phyloP scores from a whole-genome alignment of 2,888 invertebrate genomes.

The Hirtodrosophila confusa region DNA sequence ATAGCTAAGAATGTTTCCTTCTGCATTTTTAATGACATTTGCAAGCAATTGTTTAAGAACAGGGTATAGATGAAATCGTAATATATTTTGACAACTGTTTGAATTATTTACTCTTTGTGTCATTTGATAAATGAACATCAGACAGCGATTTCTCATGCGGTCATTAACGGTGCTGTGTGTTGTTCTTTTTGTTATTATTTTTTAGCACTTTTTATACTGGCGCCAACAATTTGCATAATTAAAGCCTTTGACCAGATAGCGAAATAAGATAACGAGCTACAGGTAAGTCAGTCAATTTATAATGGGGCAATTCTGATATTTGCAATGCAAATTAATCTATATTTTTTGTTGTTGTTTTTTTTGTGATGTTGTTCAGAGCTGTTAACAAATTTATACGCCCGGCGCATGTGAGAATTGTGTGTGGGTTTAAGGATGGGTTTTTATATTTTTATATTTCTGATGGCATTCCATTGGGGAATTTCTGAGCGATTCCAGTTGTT shows the following conservation, averaged over 20 bases:
- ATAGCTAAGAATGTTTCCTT: too few species aligned
- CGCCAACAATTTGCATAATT: constrained; percentile 74
- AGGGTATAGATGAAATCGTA: background rate
- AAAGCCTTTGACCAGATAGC: constrained; percentile 56
- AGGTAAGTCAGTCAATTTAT: constrained; percentile 62
- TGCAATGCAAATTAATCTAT: constrained; percentile 60
- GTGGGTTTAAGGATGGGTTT: constrained; percentile 15
- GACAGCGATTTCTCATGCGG: constrained; percentile 41
- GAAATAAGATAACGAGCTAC: constrained; percentile 58
- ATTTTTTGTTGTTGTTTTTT: constrained; percentile 10
- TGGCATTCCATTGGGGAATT: constrained; percentile 64
- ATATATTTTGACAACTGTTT: background rate
- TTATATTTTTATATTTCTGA: constrained; percentile 13
- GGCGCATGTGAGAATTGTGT: constrained; percentile 49
- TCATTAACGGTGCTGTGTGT: constrained; percentile 36
- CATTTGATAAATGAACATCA: background rate
- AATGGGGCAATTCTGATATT: constrained; percentile 45
- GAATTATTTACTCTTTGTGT: background rate
- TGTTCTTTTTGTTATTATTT: constrained; percentile 17
- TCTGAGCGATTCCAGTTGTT: constrained; percentile 45
- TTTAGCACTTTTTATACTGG: constrained; percentile 52
- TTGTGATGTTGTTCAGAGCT: constrained; percentile 29
- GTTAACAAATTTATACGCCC: constrained; percentile 61
- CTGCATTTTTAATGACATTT: too few species aligned
- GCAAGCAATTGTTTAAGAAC: background rate